These are phyloP conservation scores for Apodemus agrarius DNA, from an alignment of 2,797 vertebrate species.

Conservation along the genomic window DNA sequence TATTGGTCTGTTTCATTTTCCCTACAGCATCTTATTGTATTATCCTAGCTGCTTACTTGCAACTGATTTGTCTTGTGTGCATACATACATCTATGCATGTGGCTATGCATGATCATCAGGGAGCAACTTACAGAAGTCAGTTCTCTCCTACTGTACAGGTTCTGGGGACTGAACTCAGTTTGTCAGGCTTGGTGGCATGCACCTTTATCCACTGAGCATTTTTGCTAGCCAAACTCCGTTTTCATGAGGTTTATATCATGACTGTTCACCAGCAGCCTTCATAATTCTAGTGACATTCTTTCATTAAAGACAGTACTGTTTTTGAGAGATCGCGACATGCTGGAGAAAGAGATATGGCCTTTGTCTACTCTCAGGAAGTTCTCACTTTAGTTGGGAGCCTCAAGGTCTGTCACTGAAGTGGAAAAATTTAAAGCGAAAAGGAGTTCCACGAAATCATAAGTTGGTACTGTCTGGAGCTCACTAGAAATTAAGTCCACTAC, in stretches of 20 bases:
- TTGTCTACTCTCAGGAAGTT: background rate
- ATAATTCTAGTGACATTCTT: background rate
- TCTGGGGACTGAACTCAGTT: background rate
- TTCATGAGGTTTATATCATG: background rate
- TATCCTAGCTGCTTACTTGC: background rate
- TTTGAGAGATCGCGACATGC: background rate
- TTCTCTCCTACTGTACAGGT: background rate
- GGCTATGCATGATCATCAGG: background rate
- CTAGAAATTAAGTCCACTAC: background rate
- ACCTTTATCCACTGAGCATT: background rate
- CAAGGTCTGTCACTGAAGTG: background rate
- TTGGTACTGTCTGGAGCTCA: background rate
- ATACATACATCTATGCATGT: background rate
- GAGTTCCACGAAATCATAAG: background rate
- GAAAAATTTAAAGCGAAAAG: background rate
- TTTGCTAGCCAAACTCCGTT: background rate
- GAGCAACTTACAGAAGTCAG: too few species aligned
- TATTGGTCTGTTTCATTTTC: background rate
- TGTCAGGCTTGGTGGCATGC: background rate
- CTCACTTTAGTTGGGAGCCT: background rate
- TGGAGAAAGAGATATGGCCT: background rate
- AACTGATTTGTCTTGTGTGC: constrained; percentile 1
- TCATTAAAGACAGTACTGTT: background rate
- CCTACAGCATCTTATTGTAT: background rate
- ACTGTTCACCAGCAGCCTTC: background rate